Evolutionary conservation across 2,797 vertebrate genomes (phyloP).

Genomic region (Neoniphon sammara): DNA sequence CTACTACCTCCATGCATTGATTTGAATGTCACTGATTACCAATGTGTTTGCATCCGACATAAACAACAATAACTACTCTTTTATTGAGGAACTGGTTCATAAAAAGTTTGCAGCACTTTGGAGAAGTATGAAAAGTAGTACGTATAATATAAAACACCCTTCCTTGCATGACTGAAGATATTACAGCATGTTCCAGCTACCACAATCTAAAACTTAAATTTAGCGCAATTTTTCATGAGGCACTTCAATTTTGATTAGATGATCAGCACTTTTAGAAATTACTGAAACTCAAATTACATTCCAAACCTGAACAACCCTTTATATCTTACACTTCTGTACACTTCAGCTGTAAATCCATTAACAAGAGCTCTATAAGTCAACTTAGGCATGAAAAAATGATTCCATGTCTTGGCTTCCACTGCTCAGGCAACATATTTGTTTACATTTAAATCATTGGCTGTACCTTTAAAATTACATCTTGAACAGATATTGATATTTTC

Average conservation of each 20-base stretch:
- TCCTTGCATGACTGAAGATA: no score
- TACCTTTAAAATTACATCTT: constrained; percentile 57
- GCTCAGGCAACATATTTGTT: constrained; percentile 26
- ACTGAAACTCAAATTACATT: neutral
- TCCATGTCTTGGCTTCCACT: neutral
- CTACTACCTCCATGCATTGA: neutral
- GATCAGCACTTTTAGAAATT: neutral
- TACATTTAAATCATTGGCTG: constrained; percentile 36
- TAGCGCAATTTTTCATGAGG: neutral
- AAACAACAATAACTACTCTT: constrained; percentile 18
- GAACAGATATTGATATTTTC: constrained; percentile 49
- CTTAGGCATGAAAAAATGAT: neutral
- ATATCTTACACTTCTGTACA: neutral
- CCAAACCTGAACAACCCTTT: neutral
- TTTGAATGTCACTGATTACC: constrained; percentile 28
- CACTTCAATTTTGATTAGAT: neutral
- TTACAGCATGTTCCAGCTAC: no score
- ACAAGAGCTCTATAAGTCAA: constrained; percentile 3
- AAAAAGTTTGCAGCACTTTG: neutral
- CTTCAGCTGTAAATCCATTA: constrained; percentile 29
- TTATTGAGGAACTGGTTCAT: constrained; percentile 2
- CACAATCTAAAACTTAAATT: no score
- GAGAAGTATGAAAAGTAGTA: neutral
- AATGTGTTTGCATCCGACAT: constrained; percentile 1
- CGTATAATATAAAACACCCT: neutral